A percentile compares a stretch with the other conserved stretches of the same genome.
Evolutionary conservation across 2,113 vertebrate species (phyloP).

Genomic region (Arizona elegans): DNA sequence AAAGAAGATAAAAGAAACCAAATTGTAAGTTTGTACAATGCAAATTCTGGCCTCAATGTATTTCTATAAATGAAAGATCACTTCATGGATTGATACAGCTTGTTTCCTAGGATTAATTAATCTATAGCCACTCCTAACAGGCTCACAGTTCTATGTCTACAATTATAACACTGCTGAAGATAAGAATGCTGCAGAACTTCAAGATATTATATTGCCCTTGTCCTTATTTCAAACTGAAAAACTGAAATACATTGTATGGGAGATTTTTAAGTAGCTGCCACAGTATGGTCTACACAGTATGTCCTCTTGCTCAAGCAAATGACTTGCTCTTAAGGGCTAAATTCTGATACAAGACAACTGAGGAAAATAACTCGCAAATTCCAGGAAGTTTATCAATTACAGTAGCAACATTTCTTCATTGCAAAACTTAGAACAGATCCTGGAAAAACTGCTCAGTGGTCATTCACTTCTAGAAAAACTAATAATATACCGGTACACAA

Average conservation of each 20-base stretch:
- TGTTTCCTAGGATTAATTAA: neutral
- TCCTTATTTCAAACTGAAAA: constrained; percentile 55
- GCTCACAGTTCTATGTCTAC: neutral
- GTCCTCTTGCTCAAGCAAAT: constrained; percentile 32
- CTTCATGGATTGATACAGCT: neutral
- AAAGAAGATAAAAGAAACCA: neutral
- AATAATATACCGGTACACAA: neutral
- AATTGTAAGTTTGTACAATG: neutral
- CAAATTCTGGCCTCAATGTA: neutral
- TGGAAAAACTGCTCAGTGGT: neutral
- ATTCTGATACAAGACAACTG: constrained; percentile 4
- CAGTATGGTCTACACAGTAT: constrained; percentile 42
- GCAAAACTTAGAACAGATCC: neutral
- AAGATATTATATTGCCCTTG: constrained; percentile 35
- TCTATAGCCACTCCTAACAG: neutral
- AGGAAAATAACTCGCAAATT: constrained; percentile 26
- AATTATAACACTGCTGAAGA: neutral
- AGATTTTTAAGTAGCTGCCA: constrained; percentile 52
- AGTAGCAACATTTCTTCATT: neutral
- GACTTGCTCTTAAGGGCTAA: constrained; percentile 4
- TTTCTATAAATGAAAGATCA: neutral
- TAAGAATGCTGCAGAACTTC: constrained; percentile 28
- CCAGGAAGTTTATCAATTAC: neutral
- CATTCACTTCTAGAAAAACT: neutral
- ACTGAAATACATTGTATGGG: constrained; percentile 53